A percentile compares a stretch with the other conserved stretches of the same genome.
Evolutionary conservation across 1,140 invertebrate genomes (phyloP).

Genomic region (Tetramorium simillimum): DNA sequence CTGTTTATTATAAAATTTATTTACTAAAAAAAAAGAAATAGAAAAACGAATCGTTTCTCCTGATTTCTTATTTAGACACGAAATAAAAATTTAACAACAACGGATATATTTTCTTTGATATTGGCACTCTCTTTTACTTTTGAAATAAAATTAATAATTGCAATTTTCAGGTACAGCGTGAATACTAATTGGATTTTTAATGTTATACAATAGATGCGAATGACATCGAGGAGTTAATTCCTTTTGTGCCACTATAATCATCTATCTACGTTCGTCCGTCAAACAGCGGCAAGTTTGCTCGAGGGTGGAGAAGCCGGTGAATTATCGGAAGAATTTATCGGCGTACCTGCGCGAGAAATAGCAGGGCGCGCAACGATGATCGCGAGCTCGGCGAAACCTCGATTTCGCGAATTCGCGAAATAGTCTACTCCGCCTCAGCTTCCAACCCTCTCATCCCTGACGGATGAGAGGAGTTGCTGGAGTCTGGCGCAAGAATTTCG

Average conservation of each 20-base stretch:
- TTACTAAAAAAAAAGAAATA: background rate
- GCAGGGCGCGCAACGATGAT: slow-evolving; percentile 41
- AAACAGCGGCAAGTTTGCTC: slow-evolving; percentile 2
- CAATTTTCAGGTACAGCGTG: background rate
- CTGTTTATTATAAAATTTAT: background rate
- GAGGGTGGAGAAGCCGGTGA: background rate
- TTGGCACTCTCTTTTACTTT: background rate
- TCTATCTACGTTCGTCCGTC: slow-evolving; percentile 19
- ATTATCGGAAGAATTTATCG: slow-evolving; percentile 56
- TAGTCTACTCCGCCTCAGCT: slow-evolving; percentile 38
- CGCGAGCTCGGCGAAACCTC: slow-evolving; percentile 21
- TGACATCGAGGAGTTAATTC: slow-evolving; percentile 7
- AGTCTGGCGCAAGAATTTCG: slow-evolving; percentile 61
- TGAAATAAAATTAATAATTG: background rate
- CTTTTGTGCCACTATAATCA: background rate
- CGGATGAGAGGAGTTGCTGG: background rate
- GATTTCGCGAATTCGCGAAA: slow-evolving; percentile 69
- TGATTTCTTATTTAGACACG: background rate
- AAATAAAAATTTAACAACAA: background rate
- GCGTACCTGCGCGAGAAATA: slow-evolving; percentile 47
- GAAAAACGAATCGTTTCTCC: background rate
- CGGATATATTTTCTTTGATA: background rate
- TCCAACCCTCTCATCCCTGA: background rate
- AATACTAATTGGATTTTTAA: background rate
- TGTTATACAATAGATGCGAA: background rate